Base-by-base conservation (phyloP, 1,140 invertebrate genomes). In the Ditylenchus dipsaci region DNA sequence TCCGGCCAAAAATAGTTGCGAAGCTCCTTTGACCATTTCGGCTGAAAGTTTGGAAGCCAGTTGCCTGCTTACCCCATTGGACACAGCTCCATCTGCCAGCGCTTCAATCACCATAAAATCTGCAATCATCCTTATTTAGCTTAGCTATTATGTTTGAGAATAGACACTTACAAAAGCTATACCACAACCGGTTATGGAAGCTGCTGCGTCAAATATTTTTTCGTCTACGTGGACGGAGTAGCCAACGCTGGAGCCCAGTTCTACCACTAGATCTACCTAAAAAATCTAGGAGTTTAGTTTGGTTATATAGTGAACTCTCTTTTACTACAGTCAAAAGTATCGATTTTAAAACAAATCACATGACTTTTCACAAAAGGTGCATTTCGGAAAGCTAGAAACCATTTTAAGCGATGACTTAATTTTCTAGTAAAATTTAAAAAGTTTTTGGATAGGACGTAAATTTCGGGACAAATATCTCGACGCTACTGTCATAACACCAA, bases 31-130 rank as follows among this genome's bases (percentile, higher is more conserved):
- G 21, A 72, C 71, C 47, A 61, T 61, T 26, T 65, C 38, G 53
- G 75, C 47, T 8, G 75, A 69, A 0, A 76, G 53, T 49, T 66
- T n/a, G 33, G 29, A n/a, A 15, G 74, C 59, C 8, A 65, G 13
- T 38, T 74, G 75, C 17, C 75, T 63, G 38, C 65, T 61, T 15
- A 76, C 26, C 13, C 74, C 74, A 69, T 29, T 49, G 13, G 59
- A 30, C 5, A 77, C 75, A 21, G 69, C 74, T 1, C 74, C 74
- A 57, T 76, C 74, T 13, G 75, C 64, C 21, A 76, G 30, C 7
- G 74, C 74, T 56, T 76, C 74, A 61, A 77, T 73, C 5, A 73
- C 57, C 1, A 62, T 23, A 21, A 74, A 73, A 76, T 45, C 67
- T 69, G 33, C 33, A 38, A 38, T 15, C 3, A 53, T 53, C 23